Conservation (phyloP, 2,113 vertebrate genomes). For the Apteryx mantelli region DNA sequence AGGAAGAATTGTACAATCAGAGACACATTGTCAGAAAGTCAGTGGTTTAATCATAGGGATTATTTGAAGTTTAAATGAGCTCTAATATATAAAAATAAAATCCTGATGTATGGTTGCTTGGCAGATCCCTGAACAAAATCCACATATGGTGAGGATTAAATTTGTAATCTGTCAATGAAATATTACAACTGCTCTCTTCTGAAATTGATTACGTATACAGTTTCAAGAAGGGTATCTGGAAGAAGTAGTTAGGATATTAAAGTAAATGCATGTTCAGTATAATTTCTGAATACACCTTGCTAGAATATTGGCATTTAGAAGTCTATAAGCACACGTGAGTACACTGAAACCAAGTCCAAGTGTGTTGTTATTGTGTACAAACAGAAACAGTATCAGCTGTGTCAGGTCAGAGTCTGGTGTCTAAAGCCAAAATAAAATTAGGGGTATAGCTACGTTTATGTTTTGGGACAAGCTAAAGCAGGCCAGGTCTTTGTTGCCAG, state of each 20-base stretch:
- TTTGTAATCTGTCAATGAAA: not conserved
- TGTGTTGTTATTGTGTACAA: not conserved
- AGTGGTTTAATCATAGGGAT: not conserved
- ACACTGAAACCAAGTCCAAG: not conserved
- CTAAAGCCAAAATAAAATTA: not conserved
- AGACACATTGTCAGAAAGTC: not conserved
- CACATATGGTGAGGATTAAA: not conserved
- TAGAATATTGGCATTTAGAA: not conserved
- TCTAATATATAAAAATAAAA: constrained; percentile 6
- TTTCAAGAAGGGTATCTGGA: not conserved
- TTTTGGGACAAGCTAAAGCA: not conserved
- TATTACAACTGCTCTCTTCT: not conserved
- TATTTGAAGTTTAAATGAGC: constrained; percentile 17
- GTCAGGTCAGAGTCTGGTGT: not conserved
- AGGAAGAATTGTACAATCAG: not conserved
- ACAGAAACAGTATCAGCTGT: not conserved
- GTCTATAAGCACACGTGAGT: not conserved
- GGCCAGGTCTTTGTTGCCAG: not conserved
- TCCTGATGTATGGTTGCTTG: not conserved
- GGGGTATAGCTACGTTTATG: not conserved
- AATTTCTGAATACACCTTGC: not conserved
- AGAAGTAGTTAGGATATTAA: not conserved
- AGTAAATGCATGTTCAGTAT: not conserved
- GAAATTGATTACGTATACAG: not conserved
- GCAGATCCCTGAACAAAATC: not conserved